Percentiles rank a stretch among this genome's conserved stretches.
Evolutionary conservation across 2,888 invertebrate genomes (phyloP).

Genomic region (Macrophya alboannulata): DNA sequence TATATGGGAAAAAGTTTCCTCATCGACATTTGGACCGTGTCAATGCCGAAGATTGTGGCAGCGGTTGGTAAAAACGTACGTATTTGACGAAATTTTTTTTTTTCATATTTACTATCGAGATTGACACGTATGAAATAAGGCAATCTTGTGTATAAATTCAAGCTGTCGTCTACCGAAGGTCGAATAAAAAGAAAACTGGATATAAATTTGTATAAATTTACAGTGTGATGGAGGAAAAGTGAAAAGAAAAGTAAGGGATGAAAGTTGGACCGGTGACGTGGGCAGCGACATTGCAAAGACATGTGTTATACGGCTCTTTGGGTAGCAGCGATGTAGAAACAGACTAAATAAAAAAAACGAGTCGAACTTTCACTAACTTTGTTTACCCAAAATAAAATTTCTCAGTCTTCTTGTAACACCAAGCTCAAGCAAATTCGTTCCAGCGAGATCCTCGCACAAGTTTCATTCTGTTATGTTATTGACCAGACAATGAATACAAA

Average conservation of each 20-base stretch:
- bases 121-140: neutral
- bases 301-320: neutral
- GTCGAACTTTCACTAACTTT: neutral
- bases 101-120: neutral
- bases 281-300: neutral
- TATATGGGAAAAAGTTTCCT: neutral
- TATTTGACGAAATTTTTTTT: neutral
- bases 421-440: neutral
- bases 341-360: neutral
- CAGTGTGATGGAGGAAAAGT: neutral
- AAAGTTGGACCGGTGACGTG: conserved; percentile 20
- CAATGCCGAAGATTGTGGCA: neutral
- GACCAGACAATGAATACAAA: neutral
- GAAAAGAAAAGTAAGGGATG: conserved; percentile 4
- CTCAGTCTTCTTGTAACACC: neutral
- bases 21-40: neutral
- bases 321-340: neutral
- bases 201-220: neutral
- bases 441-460: neutral
- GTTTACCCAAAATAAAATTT: neutral
- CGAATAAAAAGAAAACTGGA: neutral
- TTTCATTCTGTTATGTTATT: neutral
- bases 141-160: neutral
- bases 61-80: neutral
- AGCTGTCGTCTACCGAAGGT: neutral